Base-by-base conservation (phyloP, 2,888 invertebrate species). In the Yponomeuta plumbellus region DNA sequence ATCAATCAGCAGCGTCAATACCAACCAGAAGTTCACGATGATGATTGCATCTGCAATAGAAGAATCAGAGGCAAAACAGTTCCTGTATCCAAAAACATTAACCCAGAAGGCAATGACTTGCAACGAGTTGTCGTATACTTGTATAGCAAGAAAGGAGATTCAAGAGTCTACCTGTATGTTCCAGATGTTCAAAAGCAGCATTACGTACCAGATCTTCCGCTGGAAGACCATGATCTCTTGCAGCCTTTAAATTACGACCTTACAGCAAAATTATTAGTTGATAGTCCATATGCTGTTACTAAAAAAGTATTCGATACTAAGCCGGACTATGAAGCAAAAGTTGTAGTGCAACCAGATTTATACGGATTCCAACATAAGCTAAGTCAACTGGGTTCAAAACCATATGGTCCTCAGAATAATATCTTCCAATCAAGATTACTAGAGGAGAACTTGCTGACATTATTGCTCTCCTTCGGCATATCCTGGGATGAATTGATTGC, bases 41-140 rank as follows among this genome's bases (percentile, higher is more conserved):
- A 23, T 20, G 22, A 59, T 21, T 59, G 59, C 59, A 20, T 59
- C 23, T 59, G 59, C 21, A 59, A 59, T 23, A 21, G 13, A 22
- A n/a, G 20, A 22, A 11, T 5, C 59, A 11, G 20, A 58, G 58
- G 22, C 21, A 57, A 57, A 11, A 34, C 34, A 34, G 59, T 21
- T 39, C 71, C 69, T 11, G 71, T 79, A 5, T 69, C 73, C n/a
- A 68, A 79, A 4, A 26, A 72, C n/a, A 23, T 83, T 0, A 71
- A 71, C 20, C 34, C 70, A 17, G 22, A 69, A 0, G 65, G 69
- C 5, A 58, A 69, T n/a, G 73, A 74, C 0, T 67, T 78, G 4
- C 77, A 82, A 67, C 78, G 88, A 69, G 67, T 85, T 6, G 81
- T 86, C 0, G 70, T 86, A 1, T 84, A 80, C 69, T 65, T 86